A percentile compares a stretch with the other conserved stretches of the same genome.
Evolutionary conservation across 2,113 vertebrate species (phyloP).

Genomic region (Pterocles burchelli): DNA sequence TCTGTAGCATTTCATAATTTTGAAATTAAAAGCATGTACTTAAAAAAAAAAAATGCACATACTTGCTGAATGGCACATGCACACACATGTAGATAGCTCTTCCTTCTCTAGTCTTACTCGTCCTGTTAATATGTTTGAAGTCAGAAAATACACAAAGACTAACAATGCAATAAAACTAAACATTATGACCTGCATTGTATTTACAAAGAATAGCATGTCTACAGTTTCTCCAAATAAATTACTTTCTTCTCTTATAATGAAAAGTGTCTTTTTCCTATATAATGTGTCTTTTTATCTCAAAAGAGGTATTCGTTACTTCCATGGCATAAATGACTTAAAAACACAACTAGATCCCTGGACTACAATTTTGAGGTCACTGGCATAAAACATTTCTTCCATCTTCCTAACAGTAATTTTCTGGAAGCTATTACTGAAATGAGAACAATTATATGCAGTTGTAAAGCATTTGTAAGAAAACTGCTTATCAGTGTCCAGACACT

Average conservation of each 20-base stretch:
- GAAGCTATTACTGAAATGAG: slow-evolving; percentile 19
- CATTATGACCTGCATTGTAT: background rate
- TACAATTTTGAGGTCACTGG: background rate
- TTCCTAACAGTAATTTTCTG: slow-evolving; percentile 24
- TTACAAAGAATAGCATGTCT: background rate
- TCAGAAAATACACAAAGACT: background rate
- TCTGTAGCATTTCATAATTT: background rate
- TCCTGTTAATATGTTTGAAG: background rate
- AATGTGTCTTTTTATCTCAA: background rate
- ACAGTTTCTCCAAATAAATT: background rate
- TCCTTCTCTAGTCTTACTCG: background rate
- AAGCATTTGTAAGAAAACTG: slow-evolving; percentile 9
- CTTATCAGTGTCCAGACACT: slow-evolving; percentile 22
- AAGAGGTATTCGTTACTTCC: background rate
- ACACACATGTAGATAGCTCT: background rate
- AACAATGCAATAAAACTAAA: background rate
- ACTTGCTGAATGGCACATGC: background rate
- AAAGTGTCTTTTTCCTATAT: background rate
- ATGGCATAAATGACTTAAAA: background rate
- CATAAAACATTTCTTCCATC: background rate
- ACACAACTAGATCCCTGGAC: background rate
- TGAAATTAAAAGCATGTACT: background rate
- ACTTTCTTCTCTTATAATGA: background rate
- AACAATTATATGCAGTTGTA: slow-evolving; percentile 19
- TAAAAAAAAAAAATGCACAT: background rate